Evolutionary conservation across 2,113 vertebrate species (phyloP), one percentile per base, ranked within the genome.

Genomic region (Chamaetylas fuelleborni): DNA sequence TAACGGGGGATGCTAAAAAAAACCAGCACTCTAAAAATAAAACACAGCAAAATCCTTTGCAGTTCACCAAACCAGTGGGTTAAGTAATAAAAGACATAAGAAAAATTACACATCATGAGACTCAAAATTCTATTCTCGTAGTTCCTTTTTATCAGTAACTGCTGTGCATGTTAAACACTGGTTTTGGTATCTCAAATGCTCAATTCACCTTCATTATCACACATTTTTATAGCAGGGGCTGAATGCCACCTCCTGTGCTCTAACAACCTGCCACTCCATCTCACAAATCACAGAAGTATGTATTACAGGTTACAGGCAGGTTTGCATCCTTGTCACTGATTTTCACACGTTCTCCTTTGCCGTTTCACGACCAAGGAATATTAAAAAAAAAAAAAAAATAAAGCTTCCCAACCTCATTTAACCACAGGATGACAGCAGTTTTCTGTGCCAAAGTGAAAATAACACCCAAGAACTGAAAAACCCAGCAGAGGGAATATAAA

Each of bases 211-310:
- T 58, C 17, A 18, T 14, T 42, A 67, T 79, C 54, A 28, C 18
- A 0, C 12, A 5, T 61, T 92, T 87, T 81, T 70, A 53, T 1
- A 6, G n/a, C 17, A 4, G 0, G 11, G 11, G 5, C 24, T 24
- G 36, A 7, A 40, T 28, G 26, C n/a, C 26, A n/a, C 17, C 14
- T 47, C 20, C 26, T 26, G 29, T 15, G 57, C 76, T 62, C 40
- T 25, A 33, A 48, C 28, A 64, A 23, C 48, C 62, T 61, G 76
- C 43, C 71, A 74, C 43, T 34, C 31, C 57, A 60, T 4, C 69
- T 65, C 3, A n/a, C 3, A 0, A 1, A 2, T 8, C 9, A 67
- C 33, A 82, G 38, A 54, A 88, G 43, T 5, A 25, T 0, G 0
- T 3, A 4, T 15, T 12, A 11, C 28, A 16, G 42, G 16, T 14